Conservation (phyloP, 1,140 invertebrate species). For the Pectinophora gossypiella region DNA sequence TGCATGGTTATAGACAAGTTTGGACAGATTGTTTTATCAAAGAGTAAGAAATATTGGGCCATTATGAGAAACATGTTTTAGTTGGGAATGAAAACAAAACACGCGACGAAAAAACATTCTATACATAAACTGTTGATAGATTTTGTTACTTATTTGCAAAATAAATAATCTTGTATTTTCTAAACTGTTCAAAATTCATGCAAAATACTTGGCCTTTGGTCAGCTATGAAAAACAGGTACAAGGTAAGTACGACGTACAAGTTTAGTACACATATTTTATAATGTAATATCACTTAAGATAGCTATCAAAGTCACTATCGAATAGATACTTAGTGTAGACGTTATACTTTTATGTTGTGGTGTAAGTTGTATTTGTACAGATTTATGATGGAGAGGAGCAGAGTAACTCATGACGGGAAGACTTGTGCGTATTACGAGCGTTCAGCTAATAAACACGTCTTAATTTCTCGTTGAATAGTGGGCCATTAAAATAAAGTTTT, state of each 20-base stretch:
- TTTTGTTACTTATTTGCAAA: no score
- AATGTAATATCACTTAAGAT: neutral
- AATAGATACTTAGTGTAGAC: neutral
- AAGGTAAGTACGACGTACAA: no score
- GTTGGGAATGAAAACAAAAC: neutral
- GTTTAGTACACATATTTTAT: neutral
- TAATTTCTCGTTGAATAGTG: slow-evolving; percentile 68
- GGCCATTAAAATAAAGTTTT: slow-evolving; percentile 71
- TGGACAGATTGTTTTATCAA: slow-evolving; percentile 16
- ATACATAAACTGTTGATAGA: no score
- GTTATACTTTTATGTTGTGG: slow-evolving; percentile 16
- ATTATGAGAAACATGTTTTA: slow-evolving; percentile 1
- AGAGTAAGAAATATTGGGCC: slow-evolving; percentile 7
- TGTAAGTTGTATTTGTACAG: slow-evolving; percentile 45
- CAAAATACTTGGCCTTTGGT: no score
- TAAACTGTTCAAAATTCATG: no score
- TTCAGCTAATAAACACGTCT: slow-evolving; percentile 68
- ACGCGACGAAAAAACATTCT: neutral
- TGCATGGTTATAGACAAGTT: slow-evolving; percentile 29
- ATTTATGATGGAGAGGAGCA: slow-evolving; percentile 44
- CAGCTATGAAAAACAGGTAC: no score
- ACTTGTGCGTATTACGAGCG: slow-evolving; percentile 64
- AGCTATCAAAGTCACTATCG: neutral
- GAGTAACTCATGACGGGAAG: slow-evolving; percentile 54
- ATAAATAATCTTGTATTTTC: no score